Percentiles rank a stretch among this genome's conserved stretches.
Evolutionary conservation across 2,797 vertebrate genomes (phyloP).

Genomic region (Cacajao melanocephalus): DNA sequence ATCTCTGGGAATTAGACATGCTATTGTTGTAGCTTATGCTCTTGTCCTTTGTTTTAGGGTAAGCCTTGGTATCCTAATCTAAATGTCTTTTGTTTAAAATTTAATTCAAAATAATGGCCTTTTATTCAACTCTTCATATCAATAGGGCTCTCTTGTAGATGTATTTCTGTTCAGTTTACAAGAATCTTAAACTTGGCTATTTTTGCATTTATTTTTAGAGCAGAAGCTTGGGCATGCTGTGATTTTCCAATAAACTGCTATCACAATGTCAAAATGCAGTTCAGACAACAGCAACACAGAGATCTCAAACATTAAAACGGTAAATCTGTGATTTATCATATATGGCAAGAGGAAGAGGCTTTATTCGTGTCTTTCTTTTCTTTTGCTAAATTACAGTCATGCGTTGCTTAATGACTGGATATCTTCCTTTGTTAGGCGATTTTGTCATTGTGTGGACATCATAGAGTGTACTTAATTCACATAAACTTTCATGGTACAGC

Average conservation of each 20-base stretch:
- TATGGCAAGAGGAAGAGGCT: not conserved
- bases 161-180: conserved; percentile 44
- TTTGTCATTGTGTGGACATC: not conserved
- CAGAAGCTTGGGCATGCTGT: conserved; percentile 83
- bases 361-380: not conserved
- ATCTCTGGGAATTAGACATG: not conserved
- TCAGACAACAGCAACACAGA: conserved; percentile 82
- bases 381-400: not conserved
- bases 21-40: not conserved
- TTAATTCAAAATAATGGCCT: conserved; percentile 2
- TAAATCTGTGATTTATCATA: conserved; percentile 81
- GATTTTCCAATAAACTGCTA: conserved; percentile 85
- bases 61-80: not conserved
- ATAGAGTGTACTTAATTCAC: not conserved
- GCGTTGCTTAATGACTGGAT: not conserved
- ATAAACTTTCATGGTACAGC: not conserved
- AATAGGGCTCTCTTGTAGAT: not conserved
- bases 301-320: conserved; percentile 87
- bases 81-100: conserved; percentile 55
- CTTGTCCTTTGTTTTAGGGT: conserved; percentile 61
- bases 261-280: conserved; percentile 92
- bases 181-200: conserved; percentile 53
- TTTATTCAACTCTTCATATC: not conserved
- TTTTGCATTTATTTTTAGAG: conserved; percentile 80
- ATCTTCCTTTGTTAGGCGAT: not conserved